phyloP scores from a whole-genome alignment of 2,113 vertebrate species.

The Syngnathus scovelli region DNA sequence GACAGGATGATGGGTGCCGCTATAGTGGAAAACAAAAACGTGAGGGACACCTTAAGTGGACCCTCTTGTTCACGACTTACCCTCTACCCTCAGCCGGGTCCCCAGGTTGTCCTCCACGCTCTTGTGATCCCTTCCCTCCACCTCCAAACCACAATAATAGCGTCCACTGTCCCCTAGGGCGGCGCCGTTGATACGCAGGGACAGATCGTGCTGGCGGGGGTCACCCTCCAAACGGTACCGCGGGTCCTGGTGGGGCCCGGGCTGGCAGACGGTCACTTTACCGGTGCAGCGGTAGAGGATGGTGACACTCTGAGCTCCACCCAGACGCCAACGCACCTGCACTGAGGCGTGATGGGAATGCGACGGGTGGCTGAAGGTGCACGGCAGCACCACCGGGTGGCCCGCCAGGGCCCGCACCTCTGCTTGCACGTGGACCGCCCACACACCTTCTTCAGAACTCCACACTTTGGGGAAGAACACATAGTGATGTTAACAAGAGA shows the following conservation, averaged over 20 bases:
- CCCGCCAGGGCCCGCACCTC: conserved; percentile 80
- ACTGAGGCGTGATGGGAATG: conserved; percentile 79
- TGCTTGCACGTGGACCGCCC: conserved; percentile 79
- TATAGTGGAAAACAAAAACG: conserved; percentile 35
- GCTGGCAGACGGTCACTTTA: conserved; percentile 73
- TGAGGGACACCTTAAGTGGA: not conserved
- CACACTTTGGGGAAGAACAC: not conserved
- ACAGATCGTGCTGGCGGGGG: conserved; percentile 81
- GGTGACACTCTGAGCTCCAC: conserved; percentile 68
- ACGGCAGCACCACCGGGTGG: conserved; percentile 80
- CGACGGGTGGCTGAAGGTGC: conserved; percentile 87
- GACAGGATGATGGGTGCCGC: conserved; percentile 82
- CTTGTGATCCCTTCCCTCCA: conserved; percentile 73
- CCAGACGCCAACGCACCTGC: conserved; percentile 81
- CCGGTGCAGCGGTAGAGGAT: conserved; percentile 81
- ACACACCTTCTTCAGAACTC: conserved; percentile 65
- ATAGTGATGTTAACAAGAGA: not conserved
- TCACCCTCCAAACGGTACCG: conserved; percentile 86
- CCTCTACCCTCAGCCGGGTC: conserved; percentile 77
- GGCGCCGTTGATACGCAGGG: conserved; percentile 79
- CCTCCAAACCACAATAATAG: conserved; percentile 87
- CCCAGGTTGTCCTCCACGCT: conserved; percentile 87
- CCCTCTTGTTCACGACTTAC: conserved; percentile 51
- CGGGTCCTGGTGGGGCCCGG: conserved; percentile 75
- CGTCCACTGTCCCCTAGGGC: conserved; percentile 78